phyloP scores from a whole-genome alignment of 2,888 invertebrate species.

The Phragmatobia fuliginosa region DNA sequence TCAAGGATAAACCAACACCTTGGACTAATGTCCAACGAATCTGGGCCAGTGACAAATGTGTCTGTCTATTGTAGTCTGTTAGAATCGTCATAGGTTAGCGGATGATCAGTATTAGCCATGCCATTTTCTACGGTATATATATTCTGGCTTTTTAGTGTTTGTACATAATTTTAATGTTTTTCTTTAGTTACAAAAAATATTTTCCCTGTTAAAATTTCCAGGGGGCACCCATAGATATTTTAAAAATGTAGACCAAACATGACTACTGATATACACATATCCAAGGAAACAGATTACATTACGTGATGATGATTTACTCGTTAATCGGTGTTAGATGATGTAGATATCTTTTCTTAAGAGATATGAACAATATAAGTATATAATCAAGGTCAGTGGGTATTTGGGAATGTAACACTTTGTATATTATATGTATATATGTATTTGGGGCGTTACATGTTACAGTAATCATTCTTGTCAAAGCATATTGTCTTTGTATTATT shows the following conservation, averaged over 20 bases:
- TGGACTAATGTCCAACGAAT: background rate
- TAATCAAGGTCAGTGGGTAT: background rate
- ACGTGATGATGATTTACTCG: background rate
- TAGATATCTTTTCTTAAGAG: background rate
- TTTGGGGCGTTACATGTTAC: background rate
- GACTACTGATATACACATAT: background rate
- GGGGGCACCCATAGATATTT: too few species aligned
- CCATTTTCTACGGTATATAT: background rate
- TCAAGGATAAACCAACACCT: background rate
- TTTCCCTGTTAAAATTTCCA: too few species aligned
- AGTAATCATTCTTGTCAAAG: conserved; percentile 18
- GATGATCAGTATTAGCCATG: background rate
- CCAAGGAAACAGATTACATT: background rate
- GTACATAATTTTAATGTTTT: background rate
- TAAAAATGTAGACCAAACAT: background rate
- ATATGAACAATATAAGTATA: background rate
- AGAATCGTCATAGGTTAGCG: background rate
- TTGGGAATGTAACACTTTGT: background rate
- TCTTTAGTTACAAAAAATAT: background rate
- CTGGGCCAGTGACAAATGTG: background rate
- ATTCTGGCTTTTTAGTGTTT: background rate
- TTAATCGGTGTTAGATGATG: background rate
- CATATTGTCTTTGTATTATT: conserved; percentile 51
- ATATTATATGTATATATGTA: too few species aligned
- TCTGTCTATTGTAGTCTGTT: background rate